Conservation (phyloP, 2,888 invertebrate species). For the Cryptocheilus praepositus region DNA sequence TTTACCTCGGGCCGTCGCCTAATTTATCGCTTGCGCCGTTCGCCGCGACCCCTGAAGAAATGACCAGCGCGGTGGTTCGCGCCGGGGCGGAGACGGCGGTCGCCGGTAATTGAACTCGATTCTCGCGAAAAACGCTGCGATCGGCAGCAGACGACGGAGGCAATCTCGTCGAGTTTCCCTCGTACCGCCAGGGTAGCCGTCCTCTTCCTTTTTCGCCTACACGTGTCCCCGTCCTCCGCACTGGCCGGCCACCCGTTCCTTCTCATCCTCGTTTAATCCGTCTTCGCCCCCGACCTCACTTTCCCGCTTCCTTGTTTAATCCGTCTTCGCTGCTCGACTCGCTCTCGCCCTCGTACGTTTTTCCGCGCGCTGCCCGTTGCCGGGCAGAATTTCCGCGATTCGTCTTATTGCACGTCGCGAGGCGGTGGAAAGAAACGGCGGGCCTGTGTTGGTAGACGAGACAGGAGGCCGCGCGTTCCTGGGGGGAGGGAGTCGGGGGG, state of each 20-base stretch:
- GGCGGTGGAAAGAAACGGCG: neutral
- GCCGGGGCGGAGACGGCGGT: slow-evolving; percentile 8
- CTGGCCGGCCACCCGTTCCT: neutral
- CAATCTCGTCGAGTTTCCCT: slow-evolving; percentile 56
- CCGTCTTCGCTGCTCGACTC: slow-evolving; percentile 1
- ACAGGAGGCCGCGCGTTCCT: slow-evolving; percentile 1
- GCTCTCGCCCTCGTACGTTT: slow-evolving; percentile 2
- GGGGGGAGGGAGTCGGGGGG: neutral
- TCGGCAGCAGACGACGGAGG: slow-evolving; percentile 42
- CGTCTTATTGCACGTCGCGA: slow-evolving; percentile 57
- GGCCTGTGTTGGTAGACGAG: neutral
- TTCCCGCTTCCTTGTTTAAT: slow-evolving; percentile 8
- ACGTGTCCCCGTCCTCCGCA: slow-evolving; percentile 44
- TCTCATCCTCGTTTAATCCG: too few species aligned
- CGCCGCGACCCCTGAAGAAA: neutral
- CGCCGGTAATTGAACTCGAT: slow-evolving; percentile 47
- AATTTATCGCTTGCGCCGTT: too few species aligned
- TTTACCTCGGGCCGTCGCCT: too few species aligned
- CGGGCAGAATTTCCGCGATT: slow-evolving; percentile 59
- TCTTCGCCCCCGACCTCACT: slow-evolving; percentile 1
- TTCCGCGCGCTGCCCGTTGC: slow-evolving; percentile 22
- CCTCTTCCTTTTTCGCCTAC: slow-evolving; percentile 37
- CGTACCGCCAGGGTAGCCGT: slow-evolving; percentile 27
- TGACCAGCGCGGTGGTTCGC: neutral
- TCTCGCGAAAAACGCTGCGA: slow-evolving; percentile 33